phyloP scores from a whole-genome alignment of 1,140 invertebrate species.

The Drosophila pruinosa region DNA sequence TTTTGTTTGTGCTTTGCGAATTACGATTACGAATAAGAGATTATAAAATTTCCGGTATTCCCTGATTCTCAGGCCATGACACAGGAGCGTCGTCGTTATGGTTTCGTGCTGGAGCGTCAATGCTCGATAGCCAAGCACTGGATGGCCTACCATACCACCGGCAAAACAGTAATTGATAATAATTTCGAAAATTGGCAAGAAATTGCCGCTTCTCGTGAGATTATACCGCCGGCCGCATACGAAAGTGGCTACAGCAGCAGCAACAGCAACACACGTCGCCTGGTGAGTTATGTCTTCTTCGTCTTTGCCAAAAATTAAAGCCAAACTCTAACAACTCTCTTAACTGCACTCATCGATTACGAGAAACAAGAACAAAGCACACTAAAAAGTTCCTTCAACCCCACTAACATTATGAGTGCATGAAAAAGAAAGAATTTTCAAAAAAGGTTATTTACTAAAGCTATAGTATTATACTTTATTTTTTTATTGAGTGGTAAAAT shows the following conservation, averaged over 20 bases:
- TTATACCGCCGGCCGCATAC: conserved; percentile 84
- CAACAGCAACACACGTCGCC: conserved; percentile 62
- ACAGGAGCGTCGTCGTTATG: conserved; percentile 95
- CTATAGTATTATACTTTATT: no score
- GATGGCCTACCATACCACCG: conserved; percentile 92
- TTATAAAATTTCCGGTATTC: neutral
- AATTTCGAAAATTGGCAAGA: conserved; percentile 95
- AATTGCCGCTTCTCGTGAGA: conserved; percentile 92
- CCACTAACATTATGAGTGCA: conserved; percentile 36
- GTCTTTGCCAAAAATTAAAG: neutral
- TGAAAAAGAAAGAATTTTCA: no score
- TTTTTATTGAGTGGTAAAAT: no score
- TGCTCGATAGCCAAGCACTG: conserved; percentile 96
- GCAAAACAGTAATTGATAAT: conserved; percentile 89
- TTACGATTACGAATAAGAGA: conserved; percentile 6
- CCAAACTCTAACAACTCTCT: conserved; percentile 23
- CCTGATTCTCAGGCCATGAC: conserved; percentile 90
- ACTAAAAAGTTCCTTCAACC: conserved; percentile 23
- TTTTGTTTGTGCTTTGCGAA: neutral
- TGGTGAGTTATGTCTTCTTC: conserved; percentile 59
- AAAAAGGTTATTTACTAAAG: no score
- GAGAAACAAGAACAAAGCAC: neutral
- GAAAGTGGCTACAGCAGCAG: conserved; percentile 62
- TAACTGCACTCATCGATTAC: neutral
- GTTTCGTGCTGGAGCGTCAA: conserved; percentile 95